Evolutionary conservation across 2,888 invertebrate genomes (phyloP), one percentile per base, ranked within the genome.

Genomic region (Cremastinae sp.): DNA sequence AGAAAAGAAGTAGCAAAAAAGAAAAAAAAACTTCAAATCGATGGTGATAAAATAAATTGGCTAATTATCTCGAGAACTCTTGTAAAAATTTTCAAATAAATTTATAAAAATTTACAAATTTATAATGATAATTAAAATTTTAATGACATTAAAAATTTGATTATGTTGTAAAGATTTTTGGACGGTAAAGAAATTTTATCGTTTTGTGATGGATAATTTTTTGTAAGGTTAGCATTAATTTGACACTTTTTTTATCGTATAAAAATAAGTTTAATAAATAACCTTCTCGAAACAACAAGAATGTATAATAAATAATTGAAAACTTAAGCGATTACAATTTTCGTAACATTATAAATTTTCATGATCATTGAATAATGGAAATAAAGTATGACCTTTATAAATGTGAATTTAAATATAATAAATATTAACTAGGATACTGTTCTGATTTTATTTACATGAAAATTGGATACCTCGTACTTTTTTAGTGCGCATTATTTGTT

Each of bases 221-320:
- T n/a, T n/a, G n/a, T n/a, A n/a, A n/a, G n/a, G n/a, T n/a, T n/a
- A n/a, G n/a, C n/a, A n/a, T n/a, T n/a, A n/a, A n/a, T n/a, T n/a
- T n/a, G n/a, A n/a, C n/a, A n/a, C n/a, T n/a, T 2, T 18, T 71
- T 64, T 53, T 69, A 58, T 81, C 82, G 82, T 88, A 87, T 83
- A 88, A 88, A 88, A 88, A 88, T 87, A 87, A 74, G 83, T 88
- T 88, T 88, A 88, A 87, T 86, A 86, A 84, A 87, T 87, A 88
- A 85, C 79, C 83, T 86, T 53, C 41, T 68, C 64, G 59, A 64
- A 84, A 84, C 82, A 85, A 86, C 81, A 80, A 82, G 85, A 87
- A 87, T 61, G 68, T 86, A 87, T 76, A 76, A 76, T 87, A 88
- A 85, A 81, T 3, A 71, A 74, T 70, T 75, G 66, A 56, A 59